Percentiles rank a stretch among this genome's conserved stretches.
Conservation (phyloP, 1,140 invertebrate species). For the Anagrus nilaparvatae region DNA sequence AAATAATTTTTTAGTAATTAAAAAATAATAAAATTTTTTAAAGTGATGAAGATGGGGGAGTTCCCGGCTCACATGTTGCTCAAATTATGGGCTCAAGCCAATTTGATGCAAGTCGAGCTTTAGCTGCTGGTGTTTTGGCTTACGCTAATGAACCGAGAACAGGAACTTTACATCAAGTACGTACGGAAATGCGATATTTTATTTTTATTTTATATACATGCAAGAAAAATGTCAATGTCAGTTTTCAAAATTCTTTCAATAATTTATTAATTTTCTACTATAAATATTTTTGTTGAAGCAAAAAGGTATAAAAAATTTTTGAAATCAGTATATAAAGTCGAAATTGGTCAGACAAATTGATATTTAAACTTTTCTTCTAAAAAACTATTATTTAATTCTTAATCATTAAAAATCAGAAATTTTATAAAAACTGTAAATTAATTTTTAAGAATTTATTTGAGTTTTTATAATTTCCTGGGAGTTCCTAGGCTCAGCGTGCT, state of each 20-base stretch:
- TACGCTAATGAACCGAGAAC: constrained; percentile 23
- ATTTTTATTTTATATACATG: no score
- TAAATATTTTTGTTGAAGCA: no score
- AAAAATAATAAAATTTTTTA: neutral
- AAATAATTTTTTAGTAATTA: neutral
- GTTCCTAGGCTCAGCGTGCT: no score
- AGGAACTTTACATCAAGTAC: constrained; percentile 22
- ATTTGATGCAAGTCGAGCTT: constrained; percentile 22
- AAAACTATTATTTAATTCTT: no score
- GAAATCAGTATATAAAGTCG: neutral
- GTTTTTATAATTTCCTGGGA: no score
- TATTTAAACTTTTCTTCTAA: no score
- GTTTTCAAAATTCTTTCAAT: neutral
- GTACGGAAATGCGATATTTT: no score
- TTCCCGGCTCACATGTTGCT: constrained; percentile 24
- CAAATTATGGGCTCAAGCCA: constrained; percentile 28
- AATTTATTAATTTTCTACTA: neutral
- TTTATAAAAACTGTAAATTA: no score
- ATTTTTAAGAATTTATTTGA: no score
- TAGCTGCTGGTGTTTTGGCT: constrained; percentile 25
- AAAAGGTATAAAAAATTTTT: neutral
- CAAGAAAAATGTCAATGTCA: constrained; percentile 2
- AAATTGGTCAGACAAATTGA: no score
- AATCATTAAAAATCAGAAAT: no score
- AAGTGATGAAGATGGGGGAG: constrained; percentile 29